Evolutionary conservation across 2,797 vertebrate species (phyloP).

Genomic region (Hippocampus kuda): DNA sequence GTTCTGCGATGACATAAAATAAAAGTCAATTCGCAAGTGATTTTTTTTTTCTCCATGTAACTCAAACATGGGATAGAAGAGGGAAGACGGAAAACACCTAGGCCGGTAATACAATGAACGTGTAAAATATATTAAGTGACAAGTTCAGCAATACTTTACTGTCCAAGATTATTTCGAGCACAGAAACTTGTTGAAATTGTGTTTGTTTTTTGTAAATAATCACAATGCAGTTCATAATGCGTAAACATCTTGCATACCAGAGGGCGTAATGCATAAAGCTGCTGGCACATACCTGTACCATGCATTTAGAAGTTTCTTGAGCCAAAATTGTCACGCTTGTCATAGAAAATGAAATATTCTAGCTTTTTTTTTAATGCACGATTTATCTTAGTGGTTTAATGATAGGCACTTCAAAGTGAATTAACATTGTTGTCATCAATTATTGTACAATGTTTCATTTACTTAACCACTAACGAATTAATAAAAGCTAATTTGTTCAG

Average conservation of each 20-base stretch:
- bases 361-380: conserved; percentile 9
- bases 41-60: conserved; percentile 5
- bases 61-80: not conserved
- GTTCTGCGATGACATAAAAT: conserved; percentile 13
- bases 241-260: conserved; percentile 14
- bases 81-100: not conserved
- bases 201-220: conserved; percentile 38
- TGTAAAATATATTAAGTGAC: not conserved
- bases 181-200: not conserved
- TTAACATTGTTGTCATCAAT: conserved; percentile 34
- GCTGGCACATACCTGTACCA: conserved; percentile 16
- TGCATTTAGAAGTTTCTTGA: conserved; percentile 15
- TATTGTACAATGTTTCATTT: conserved; percentile 43
- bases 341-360: conserved; percentile 8
- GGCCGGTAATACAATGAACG: not conserved
- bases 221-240: conserved; percentile 23
- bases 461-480: conserved; percentile 70
- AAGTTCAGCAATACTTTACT: conserved; percentile 1
- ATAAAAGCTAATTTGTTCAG: conserved; percentile 66
- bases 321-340: conserved; percentile 13
- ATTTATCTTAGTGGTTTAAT: conserved; percentile 12
- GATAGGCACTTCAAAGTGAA: conserved; percentile 4
- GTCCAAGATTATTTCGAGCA: conserved; percentile 10
- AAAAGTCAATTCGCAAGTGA: not conserved
- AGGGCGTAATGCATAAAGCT: not conserved